These are phyloP conservation scores for Phylloscopus trochiloides DNA, from an alignment of 2,113 vertebrate species.

Conservation along the genomic window DNA sequence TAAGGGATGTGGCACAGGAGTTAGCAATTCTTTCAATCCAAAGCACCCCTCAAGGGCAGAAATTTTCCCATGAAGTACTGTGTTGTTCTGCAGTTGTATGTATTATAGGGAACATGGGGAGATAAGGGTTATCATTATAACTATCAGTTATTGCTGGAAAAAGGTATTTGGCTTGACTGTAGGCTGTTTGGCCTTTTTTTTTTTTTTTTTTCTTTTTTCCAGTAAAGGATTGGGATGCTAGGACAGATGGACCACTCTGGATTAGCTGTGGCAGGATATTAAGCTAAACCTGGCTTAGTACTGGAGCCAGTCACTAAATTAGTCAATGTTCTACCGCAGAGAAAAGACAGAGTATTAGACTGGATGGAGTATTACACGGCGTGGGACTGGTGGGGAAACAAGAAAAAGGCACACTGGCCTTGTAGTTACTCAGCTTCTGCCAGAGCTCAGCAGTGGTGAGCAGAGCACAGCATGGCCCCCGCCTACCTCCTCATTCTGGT, in stretches of 20 bases:
- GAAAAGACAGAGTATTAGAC: not conserved
- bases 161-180: not conserved
- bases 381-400: not conserved
- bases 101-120: not conserved
- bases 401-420: not conserved
- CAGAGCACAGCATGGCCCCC: not conserved
- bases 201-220: not conserved
- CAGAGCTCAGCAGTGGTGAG: not conserved
- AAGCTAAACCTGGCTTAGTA: not conserved
- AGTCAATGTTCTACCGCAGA: not conserved
- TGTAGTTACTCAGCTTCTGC: not conserved
- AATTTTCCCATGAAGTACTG: not conserved
- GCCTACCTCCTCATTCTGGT: conserved; percentile 92
- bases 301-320: not conserved
- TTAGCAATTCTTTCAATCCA: not conserved
- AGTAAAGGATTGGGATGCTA: not conserved
- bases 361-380: not conserved
- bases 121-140: not conserved
- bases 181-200: not conserved
- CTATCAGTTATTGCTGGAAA: not conserved
- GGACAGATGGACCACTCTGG: not conserved
- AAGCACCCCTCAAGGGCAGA: not conserved
- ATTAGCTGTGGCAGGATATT: not conserved
- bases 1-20: not conserved
- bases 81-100: not conserved